phyloP scores from a whole-genome alignment of 2,113 vertebrate genomes.

The Emydura subglobosa region DNA sequence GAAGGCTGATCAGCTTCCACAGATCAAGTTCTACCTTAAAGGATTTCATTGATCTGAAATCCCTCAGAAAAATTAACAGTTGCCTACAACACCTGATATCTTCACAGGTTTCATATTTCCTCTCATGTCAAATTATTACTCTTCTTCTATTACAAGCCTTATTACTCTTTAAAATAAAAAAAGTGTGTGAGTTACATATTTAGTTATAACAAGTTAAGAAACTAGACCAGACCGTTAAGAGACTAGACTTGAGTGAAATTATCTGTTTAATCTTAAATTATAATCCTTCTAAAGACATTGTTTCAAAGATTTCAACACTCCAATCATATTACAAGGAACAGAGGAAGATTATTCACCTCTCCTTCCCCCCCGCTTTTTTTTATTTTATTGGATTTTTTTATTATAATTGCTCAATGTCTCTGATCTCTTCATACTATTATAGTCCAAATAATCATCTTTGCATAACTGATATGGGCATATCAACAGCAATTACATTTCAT shows the following conservation, averaged over 20 bases:
- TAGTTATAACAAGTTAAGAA: neutral
- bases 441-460: neutral
- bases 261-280: neutral
- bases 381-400: neutral
- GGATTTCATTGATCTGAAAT: slow-evolving; percentile 26
- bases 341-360: neutral
- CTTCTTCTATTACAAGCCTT: slow-evolving; percentile 48
- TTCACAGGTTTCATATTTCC: neutral
- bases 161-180: slow-evolving; percentile 26
- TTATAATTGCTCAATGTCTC: slow-evolving; percentile 13
- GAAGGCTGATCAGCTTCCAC: neutral
- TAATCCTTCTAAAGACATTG: neutral
- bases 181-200: neutral
- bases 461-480: neutral
- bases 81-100: slow-evolving; percentile 46
- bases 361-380: neutral
- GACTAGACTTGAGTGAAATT: neutral
- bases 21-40: neutral
- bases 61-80: neutral
- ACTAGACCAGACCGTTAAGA: neutral
- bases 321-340: neutral
- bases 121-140: slow-evolving; percentile 41
- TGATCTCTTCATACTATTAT: neutral
- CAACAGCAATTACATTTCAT: slow-evolving; percentile 19
- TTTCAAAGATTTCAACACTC: neutral